Evolutionary conservation across 2,797 vertebrate genomes (phyloP).

Genomic region (Cynopterus sphinx): DNA sequence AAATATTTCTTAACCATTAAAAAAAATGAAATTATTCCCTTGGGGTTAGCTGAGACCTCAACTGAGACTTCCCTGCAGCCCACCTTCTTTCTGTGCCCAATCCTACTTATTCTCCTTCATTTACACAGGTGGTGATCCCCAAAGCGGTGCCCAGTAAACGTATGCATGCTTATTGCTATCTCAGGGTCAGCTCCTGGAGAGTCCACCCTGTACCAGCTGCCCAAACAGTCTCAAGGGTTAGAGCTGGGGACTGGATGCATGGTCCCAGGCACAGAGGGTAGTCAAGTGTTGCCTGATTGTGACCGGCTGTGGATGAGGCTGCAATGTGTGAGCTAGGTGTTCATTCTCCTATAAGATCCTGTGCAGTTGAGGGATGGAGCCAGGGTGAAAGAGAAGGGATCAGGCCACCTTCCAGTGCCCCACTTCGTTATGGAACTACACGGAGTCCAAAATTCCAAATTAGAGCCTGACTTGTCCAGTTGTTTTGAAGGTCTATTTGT

Average conservation of each 20-base stretch:
- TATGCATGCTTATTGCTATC: background rate
- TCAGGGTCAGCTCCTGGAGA: background rate
- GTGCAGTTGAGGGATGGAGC: background rate
- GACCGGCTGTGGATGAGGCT: too few relatives aligned
- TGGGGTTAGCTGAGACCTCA: background rate
- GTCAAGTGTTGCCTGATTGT: background rate
- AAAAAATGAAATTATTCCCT: too few relatives aligned
- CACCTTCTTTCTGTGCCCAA: background rate
- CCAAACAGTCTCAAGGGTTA: background rate
- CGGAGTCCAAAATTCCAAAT: background rate
- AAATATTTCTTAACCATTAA: too few relatives aligned
- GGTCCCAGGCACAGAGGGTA: background rate
- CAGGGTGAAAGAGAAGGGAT: accelerated
- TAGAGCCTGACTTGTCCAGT: background rate
- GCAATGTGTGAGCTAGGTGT: background rate
- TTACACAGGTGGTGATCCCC: background rate
- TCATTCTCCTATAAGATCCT: background rate
- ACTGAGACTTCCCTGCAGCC: background rate
- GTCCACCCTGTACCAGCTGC: background rate
- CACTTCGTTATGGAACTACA: background rate
- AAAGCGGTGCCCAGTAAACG: background rate
- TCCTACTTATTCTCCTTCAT: background rate
- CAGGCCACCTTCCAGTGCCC: background rate
- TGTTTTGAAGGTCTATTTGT: background rate
- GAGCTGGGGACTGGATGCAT: background rate